Conservation (phyloP, 2,113 vertebrate genomes). For the Ibidorhyncha struthersii region DNA sequence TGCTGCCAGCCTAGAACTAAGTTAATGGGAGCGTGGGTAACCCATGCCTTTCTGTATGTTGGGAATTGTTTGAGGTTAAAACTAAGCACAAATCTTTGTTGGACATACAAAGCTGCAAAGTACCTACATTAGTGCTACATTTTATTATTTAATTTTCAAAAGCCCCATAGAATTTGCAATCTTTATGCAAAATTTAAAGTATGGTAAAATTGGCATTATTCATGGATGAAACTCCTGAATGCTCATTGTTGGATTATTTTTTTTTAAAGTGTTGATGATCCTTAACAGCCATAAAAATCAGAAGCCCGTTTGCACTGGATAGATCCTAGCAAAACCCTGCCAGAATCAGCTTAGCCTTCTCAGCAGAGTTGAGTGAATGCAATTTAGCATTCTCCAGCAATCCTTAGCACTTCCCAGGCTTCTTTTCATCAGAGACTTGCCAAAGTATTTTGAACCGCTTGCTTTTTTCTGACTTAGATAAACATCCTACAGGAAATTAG, state of each 20-base stretch:
- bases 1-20: not conserved
- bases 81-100: not conserved
- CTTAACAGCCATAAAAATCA: not conserved
- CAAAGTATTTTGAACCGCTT: conserved; percentile 24
- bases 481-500: conserved; percentile 33
- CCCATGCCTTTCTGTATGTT: not conserved
- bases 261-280: not conserved
- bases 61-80: not conserved
- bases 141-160: not conserved
- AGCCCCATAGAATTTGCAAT: not conserved
- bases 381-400: conserved; percentile 12
- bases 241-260: not conserved
- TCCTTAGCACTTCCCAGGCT: not conserved
- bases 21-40: not conserved
- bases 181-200: not conserved
- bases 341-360: not conserved
- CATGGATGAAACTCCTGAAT: not conserved
- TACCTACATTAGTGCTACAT: not conserved
- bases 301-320: not conserved
- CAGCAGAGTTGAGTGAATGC: not conserved
- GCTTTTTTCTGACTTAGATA: conserved; percentile 44
- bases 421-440: conserved; percentile 6
- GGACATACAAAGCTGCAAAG: not conserved
- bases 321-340: not conserved
- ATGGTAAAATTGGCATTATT: not conserved